A percentile compares a stretch with the other conserved stretches of the same genome.
Evolutionary conservation across 2,888 invertebrate genomes (phyloP).

Genomic region (Chalcosyrphus nemorum): DNA sequence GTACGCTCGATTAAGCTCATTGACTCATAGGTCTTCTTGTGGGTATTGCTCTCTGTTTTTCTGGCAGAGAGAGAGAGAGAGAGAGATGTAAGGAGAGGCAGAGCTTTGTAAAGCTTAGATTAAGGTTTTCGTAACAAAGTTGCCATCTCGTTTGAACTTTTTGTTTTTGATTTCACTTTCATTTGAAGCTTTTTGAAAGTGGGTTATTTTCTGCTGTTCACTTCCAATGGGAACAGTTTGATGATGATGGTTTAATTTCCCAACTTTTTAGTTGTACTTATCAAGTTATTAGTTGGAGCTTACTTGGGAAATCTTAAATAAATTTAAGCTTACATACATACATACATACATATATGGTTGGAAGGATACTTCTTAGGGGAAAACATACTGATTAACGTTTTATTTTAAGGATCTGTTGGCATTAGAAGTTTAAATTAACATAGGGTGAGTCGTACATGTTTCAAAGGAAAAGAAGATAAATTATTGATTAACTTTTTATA

Average conservation of each 20-base stretch:
- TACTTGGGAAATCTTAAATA: neutral
- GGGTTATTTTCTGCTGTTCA: neutral
- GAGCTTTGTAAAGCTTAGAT: slow-evolving; percentile 27
- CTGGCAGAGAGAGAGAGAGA: slow-evolving; percentile 9
- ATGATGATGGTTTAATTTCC: neutral
- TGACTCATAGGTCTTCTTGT: slow-evolving; percentile 55
- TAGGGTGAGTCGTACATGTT: no score
- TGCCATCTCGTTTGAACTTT: neutral
- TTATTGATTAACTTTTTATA: no score
- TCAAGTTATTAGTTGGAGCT: neutral
- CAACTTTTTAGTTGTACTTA: neutral
- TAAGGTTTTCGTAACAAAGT: slow-evolving; percentile 2
- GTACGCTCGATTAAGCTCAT: slow-evolving; percentile 71
- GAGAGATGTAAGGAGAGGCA: neutral
- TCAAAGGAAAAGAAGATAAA: no score
- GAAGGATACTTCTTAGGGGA: no score
- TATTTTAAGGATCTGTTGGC: no score
- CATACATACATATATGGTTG: no score
- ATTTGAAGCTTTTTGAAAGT: slow-evolving; percentile 14
- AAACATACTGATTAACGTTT: no score
- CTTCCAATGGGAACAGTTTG: slow-evolving; percentile 30
- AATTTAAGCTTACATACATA: neutral
- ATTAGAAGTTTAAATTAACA: no score
- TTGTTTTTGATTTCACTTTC: slow-evolving; percentile 8
- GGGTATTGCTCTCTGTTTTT: slow-evolving; percentile 38